phyloP scores from a whole-genome alignment of 2,888 invertebrate genomes.

The Thymelicus sylvestris region DNA sequence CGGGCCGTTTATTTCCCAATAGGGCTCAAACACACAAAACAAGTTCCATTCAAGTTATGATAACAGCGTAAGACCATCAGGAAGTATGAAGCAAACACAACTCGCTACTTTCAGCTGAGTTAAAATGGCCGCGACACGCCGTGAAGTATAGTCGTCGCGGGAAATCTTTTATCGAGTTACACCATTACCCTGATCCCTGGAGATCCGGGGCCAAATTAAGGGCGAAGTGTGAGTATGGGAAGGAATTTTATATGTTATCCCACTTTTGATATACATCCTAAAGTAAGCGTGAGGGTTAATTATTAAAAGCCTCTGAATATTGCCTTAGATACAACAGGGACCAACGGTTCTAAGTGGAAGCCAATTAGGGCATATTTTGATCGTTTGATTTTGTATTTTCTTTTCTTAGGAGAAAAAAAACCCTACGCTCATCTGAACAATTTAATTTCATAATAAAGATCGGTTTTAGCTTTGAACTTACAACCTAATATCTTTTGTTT shows the following conservation, averaged over 20 bases:
- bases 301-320: no score
- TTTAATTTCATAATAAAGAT: no score
- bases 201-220: conserved; percentile 40
- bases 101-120: conserved; percentile 47
- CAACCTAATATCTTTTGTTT: no score
- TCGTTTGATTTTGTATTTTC: no score
- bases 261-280: conserved; percentile 9
- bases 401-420: no score
- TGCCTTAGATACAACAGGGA: no score
- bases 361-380: no score
- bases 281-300: no score
- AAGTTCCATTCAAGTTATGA: conserved; percentile 49
- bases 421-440: no score
- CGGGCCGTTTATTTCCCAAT: conserved; percentile 38
- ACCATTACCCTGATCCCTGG: conserved; percentile 58
- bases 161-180: conserved; percentile 81
- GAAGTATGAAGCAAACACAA: conserved; percentile 48
- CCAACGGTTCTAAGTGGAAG: no score
- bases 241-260: conserved; percentile 19
- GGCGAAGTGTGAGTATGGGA: conserved; percentile 23
- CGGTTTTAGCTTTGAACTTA: no score
- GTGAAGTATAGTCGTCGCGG: conserved; percentile 62
- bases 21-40: conserved; percentile 42
- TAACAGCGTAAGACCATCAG: conserved; percentile 49
- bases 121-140: conserved; percentile 46